These are phyloP conservation scores for Bilobella aurantiaca DNA, from an alignment of 1,140 invertebrate species.

Conservation along the genomic window DNA sequence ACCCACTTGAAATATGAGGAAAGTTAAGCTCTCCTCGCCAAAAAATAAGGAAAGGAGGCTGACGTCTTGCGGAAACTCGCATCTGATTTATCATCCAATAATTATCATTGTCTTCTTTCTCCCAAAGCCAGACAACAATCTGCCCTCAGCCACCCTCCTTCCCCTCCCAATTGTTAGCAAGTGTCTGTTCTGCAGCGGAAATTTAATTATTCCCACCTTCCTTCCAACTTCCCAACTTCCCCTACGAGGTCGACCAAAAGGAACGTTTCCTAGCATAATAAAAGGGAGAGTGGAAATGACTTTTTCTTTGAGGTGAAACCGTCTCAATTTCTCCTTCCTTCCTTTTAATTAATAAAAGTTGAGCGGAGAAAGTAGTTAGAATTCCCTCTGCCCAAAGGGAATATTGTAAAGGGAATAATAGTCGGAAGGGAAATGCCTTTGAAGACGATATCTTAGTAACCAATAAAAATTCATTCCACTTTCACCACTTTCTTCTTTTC, in stretches of 20 bases:
- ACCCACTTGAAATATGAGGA: neutral
- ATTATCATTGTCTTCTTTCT: neutral
- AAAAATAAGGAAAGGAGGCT: neutral
- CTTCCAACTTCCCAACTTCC: neutral
- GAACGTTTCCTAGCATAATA: too few relatives aligned
- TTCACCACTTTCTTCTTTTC: neutral
- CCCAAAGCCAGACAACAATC: too few relatives aligned
- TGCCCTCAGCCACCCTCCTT: too few relatives aligned
- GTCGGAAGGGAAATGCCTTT: neutral
- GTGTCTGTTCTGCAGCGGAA: too few relatives aligned
- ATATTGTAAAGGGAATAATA: neutral
- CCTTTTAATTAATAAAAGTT: neutral
- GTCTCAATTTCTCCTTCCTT: neutral
- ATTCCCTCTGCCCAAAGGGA: too few relatives aligned
- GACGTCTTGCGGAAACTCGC: neutral
- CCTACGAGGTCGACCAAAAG: too few relatives aligned
- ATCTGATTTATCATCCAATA: neutral
- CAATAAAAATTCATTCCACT: neutral
- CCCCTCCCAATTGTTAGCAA: neutral
- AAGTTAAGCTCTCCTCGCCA: neutral
- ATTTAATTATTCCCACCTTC: neutral
- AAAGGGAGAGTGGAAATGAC: too few relatives aligned
- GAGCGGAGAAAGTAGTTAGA: too few relatives aligned
- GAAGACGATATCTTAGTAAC: neutral
- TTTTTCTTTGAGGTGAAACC: neutral